Base-by-base conservation (phyloP, 92 coral and sea anemone species). In the Actinostola sp. region DNA sequence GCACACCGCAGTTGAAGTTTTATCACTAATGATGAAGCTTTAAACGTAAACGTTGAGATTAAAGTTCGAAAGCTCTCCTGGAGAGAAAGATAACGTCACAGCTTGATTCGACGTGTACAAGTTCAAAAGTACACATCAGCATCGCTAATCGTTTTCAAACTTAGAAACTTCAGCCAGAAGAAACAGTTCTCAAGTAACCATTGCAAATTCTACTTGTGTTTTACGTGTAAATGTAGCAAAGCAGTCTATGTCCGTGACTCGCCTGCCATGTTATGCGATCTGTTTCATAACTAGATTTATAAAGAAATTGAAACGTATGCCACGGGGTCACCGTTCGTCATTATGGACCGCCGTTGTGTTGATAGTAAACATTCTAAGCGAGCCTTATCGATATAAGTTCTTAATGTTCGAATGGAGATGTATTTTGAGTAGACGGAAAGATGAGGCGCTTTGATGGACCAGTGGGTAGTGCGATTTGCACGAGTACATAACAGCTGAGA, bases 11-110 rank as follows among this genome's bases (percentile, higher is more conserved):
- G 63, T 51, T 17, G 20, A 17, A 1, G 62, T 21, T 14, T 17
- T 68, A 66, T 49, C 62, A 49, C 41, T 19, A 27, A 20, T 68
- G 61, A 34, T 49, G 59, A 8, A 52, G 58, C 33, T 46, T 44
- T 66, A 66, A 46, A 48, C 15, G 58, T 66, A 66, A 66, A 66
- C 59, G 36, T 46, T 46, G 43, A 24, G 72, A 24, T 66, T 66
- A 66, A 27, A 29, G 26, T 45, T 8, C 3, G 13, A 29, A 44
- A 20, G 48, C 28, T 28, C 57, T 66, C 72, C 72, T 66, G 72
- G 43, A 66, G 72, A 51, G 57, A 30, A 34, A 4, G 72, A 66
- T 66, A 66, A 52, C 23, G 15, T 51, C 70, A 64, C 52, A 12
- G 70, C 45, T 62, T 62, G 70, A 42, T 23, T 25, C 8, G 10